Evolutionary conservation across 2,797 vertebrate species (phyloP), one percentile per base, ranked within the genome.

Genomic region (Coregonus suidteri): DNA sequence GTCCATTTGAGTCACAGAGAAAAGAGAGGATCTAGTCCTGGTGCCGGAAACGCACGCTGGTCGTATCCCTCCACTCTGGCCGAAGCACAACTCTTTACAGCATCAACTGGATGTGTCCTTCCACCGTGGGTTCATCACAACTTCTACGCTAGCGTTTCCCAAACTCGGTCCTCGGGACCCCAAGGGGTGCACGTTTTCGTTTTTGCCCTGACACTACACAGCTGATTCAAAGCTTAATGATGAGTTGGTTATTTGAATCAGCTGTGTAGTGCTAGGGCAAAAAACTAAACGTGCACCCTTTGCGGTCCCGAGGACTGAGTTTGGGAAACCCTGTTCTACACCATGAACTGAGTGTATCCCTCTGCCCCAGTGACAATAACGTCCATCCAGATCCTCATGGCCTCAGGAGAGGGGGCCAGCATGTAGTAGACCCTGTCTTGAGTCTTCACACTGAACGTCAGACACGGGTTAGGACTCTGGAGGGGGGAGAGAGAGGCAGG

Each of bases 381-480:
- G 75, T 99, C 98, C 98, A 99, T 99, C 98, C 97, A 99, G 94
- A 99, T 98, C 78, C 97, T 91, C 98, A 99, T 99, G 90, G 98
- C 96, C 91, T 99, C 97, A 0, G 98, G 96, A 0, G 97, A 97
- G 0, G 97, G 98, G 20, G 98, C 97, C 7, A 99, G 97, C 97
- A 98, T 97, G 71, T 98, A 99, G 90, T 98, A 99, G 81, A 99
- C 96, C 74, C 97, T 92, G 89, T 99, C 97, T 0, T 99, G 97
- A 0, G 98, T 99, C 93, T 99, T 99, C 34, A 99, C 96, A 0
- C 98, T 98, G 90, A 99, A 99, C 25, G 98, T 99, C 72, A 99
- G 94, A 51, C 96, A 90, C 0, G 97, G 96, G 88, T 97, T 98
- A 71, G 98, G 98, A 82, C 98, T 99, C 98, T 99, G 77, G 75